Conservation (phyloP, 2,113 vertebrate species). For the Antechinus flavipes region DNA sequence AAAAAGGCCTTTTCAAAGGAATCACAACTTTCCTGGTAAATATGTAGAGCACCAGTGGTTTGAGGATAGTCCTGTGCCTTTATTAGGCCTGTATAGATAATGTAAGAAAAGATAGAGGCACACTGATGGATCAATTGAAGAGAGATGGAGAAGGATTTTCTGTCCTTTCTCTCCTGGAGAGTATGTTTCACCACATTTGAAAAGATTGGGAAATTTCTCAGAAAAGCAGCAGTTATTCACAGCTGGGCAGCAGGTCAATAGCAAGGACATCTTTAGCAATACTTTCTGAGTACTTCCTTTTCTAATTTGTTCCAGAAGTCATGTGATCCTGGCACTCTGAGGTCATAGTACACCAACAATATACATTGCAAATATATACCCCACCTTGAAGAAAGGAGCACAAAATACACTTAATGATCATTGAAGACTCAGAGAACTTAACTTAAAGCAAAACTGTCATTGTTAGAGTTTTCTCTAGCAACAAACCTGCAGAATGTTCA, state of each 20-base stretch:
- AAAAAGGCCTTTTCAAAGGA: not conserved
- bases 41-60: too few species aligned
- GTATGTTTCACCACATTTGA: not conserved
- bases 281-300: not conserved
- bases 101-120: not conserved
- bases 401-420: not conserved
- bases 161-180: not conserved
- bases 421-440: not conserved
- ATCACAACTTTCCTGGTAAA: not conserved
- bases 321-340: not conserved
- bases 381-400: not conserved
- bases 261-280: not conserved
- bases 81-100: not conserved
- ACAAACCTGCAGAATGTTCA: not conserved
- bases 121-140: not conserved
- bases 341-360: not conserved
- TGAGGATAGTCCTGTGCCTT: accelerated
- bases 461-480: accelerated
- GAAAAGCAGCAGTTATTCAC: not conserved
- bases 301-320: not conserved
- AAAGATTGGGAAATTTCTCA: not conserved
- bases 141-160: not conserved
- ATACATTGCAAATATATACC: not conserved
- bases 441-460: not conserved
- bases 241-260: not conserved